phyloP scores from a whole-genome alignment of 1,140 invertebrate genomes.

The Lepidostoma basale region DNA sequence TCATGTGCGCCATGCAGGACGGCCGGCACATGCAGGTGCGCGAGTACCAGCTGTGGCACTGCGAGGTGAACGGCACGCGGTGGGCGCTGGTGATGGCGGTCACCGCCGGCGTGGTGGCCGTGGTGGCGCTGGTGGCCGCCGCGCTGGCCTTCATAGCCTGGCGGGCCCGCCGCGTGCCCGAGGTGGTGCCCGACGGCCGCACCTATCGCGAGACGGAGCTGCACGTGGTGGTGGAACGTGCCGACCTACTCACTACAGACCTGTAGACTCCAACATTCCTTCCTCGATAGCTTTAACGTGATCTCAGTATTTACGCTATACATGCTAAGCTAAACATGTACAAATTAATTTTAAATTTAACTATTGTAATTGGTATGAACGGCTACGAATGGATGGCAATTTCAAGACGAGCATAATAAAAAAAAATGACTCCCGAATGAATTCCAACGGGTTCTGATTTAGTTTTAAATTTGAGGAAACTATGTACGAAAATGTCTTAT shows the following conservation, averaged over 20 bases:
- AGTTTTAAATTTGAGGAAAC: too few relatives aligned
- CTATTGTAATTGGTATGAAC: too few relatives aligned
- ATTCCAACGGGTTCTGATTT: too few relatives aligned
- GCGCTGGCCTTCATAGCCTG: conserved; percentile 47
- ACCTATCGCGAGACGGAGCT: conserved; percentile 84
- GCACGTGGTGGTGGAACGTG: conserved; percentile 81
- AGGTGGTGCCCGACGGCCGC: conserved; percentile 79
- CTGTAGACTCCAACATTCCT: too few relatives aligned
- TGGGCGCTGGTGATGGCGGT: conserved; percentile 52
- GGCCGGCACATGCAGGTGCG: not conserved
- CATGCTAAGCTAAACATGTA: too few relatives aligned
- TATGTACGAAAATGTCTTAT: too few relatives aligned
- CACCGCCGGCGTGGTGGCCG: not conserved
- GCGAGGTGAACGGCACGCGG: conserved; percentile 52
- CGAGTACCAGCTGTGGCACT: conserved; percentile 48
- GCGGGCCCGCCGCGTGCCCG: conserved; percentile 34
- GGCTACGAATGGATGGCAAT: too few relatives aligned
- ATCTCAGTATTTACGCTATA: too few relatives aligned
- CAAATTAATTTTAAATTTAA: too few relatives aligned
- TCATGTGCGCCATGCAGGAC: not conserved
- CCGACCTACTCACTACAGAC: conserved; percentile 78
- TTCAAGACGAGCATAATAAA: too few relatives aligned
- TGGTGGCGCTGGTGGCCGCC: not conserved
- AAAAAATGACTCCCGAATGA: too few relatives aligned
- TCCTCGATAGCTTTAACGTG: not conserved